These are phyloP conservation scores for Dromius quadrimaculatus DNA, from an alignment of 2,888 invertebrate species.

Conservation along the genomic window DNA sequence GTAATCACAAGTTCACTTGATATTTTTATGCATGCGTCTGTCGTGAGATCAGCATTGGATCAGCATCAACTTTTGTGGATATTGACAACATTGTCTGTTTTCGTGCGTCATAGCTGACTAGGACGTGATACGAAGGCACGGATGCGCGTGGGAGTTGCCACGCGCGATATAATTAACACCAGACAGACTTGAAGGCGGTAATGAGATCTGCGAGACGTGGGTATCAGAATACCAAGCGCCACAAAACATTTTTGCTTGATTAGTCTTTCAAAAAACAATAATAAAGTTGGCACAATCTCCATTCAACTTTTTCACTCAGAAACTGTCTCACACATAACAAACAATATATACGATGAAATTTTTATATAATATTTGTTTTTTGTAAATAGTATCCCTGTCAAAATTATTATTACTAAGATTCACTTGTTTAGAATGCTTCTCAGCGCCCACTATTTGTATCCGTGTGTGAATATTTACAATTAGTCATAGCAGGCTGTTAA, in stretches of 20 bases:
- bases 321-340: too few relatives aligned
- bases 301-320: too few relatives aligned
- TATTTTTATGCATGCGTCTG: background rate
- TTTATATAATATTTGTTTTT: too few relatives aligned
- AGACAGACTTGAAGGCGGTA: constrained; percentile 7
- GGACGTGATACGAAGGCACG: constrained; percentile 16
- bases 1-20: too few relatives aligned
- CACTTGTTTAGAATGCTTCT: too few relatives aligned
- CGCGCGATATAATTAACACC: constrained; percentile 31
- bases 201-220: constrained; percentile 11
- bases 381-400: too few relatives aligned
- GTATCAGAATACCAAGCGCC: background rate
- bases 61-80: too few relatives aligned
- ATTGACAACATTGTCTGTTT: constrained; percentile 1
- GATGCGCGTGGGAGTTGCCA: constrained; percentile 26
- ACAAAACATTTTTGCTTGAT: background rate
- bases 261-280: background rate
- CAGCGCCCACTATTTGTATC: too few relatives aligned
- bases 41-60: constrained; percentile 10
- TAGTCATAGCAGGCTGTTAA: constrained; percentile 23
- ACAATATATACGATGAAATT: too few relatives aligned
- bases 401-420: too few relatives aligned
- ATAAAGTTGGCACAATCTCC: too few relatives aligned
- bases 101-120: constrained; percentile 32
- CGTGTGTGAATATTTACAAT: background rate